These are phyloP conservation scores for Anodontia alba DNA, from an alignment of 2,888 invertebrate species.

Conservation along the genomic window DNA sequence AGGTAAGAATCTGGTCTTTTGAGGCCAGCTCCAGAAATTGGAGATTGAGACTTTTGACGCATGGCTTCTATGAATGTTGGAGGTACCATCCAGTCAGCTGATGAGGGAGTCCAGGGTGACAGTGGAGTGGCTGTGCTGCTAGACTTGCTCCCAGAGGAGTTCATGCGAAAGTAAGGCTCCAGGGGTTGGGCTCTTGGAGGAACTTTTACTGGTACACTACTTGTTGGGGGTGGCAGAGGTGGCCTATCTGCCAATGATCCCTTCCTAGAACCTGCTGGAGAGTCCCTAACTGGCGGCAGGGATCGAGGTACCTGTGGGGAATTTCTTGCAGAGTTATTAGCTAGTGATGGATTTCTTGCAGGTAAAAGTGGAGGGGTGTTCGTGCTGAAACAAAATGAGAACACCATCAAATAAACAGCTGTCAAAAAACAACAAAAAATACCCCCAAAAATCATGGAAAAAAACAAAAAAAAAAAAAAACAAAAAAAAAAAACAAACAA, in stretches of 20 bases:
- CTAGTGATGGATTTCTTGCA: conserved; percentile 20
- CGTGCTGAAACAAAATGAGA: conserved; percentile 32
- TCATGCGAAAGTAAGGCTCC: conserved; percentile 32
- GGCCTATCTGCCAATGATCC: conserved; percentile 63
- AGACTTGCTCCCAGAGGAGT: conserved; percentile 35
- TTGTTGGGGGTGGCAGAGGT: conserved; percentile 61
- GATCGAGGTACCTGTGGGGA: conserved; percentile 45
- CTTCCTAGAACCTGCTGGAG: conserved; percentile 25
- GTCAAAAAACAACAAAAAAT: background rate
- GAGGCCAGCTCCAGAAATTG: conserved; percentile 46
- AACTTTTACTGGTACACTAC: conserved; percentile 34
- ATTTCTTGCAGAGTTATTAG: conserved; percentile 33
- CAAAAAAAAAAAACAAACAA: too few relatives aligned
- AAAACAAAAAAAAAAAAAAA: too few relatives aligned
- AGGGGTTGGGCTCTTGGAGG: conserved; percentile 31
- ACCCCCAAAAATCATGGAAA: too few relatives aligned
- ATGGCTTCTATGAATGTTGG: conserved; percentile 64
- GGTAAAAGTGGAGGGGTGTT: conserved; percentile 58
- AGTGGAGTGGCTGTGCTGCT: conserved; percentile 27
- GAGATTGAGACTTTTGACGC: conserved; percentile 49
- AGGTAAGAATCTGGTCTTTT: conserved; percentile 44
- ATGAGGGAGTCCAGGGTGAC: conserved; percentile 52
- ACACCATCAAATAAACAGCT: too few relatives aligned
- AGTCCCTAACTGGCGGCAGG: conserved; percentile 30
- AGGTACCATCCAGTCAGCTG: conserved; percentile 59